Conservation (phyloP, 1,140 invertebrate genomes). For the Aradophagus sp. region DNA sequence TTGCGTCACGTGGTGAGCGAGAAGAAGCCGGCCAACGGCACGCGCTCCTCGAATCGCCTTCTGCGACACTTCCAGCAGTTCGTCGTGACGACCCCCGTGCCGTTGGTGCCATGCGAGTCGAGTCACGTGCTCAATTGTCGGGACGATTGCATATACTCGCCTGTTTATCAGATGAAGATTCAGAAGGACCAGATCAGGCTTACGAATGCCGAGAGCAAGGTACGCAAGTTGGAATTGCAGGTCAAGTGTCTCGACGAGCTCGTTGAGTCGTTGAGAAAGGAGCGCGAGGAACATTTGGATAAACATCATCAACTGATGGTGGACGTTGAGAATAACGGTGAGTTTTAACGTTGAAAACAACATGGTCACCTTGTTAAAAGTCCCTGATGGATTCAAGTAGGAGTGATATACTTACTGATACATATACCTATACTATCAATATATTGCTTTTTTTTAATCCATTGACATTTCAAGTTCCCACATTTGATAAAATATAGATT, state of each 20-base stretch:
- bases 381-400: no score
- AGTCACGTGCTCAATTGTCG: neutral
- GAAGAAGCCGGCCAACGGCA: neutral
- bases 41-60: neutral
- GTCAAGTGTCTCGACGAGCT: slow-evolving; percentile 1
- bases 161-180: slow-evolving; percentile 17
- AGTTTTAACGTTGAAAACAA: no score
- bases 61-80: neutral
- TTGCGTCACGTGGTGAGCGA: neutral
- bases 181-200: slow-evolving; percentile 1
- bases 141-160: slow-evolving; percentile 5
- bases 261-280: slow-evolving; percentile 2
- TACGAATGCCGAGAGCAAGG: slow-evolving; percentile 1
- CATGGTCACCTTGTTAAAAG: no score
- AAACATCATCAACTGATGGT: neutral
- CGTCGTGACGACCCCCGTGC: neutral
- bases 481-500: no score
- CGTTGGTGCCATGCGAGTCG: neutral
- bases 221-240: slow-evolving; percentile 1
- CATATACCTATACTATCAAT: no score
- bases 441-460: no score
- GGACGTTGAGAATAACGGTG: neutral
- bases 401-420: no score
- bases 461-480: no score
- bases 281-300: neutral